phyloP scores from a whole-genome alignment of 2,113 vertebrate species.

The Raja brachyura region DNA sequence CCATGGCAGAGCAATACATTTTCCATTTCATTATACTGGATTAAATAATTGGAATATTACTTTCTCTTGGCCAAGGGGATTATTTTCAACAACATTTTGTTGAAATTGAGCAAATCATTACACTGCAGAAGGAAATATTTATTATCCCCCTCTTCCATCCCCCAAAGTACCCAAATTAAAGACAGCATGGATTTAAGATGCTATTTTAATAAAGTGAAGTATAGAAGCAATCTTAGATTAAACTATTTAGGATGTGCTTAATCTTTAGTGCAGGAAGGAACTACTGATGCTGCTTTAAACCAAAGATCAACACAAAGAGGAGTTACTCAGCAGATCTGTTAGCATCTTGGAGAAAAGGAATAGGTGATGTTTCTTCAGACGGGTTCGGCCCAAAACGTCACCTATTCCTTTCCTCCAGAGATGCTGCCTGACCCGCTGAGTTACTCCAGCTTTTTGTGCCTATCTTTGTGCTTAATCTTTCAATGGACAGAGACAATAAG shows the following conservation, averaged over 20 bases:
- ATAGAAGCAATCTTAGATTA: neutral
- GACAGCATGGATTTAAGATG: neutral
- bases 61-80: neutral
- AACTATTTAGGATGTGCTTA: neutral
- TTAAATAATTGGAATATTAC: neutral
- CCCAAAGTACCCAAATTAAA: neutral
- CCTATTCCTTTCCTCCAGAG: too few relatives aligned
- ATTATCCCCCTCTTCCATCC: too few relatives aligned
- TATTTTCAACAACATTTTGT: neutral
- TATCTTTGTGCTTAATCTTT: neutral
- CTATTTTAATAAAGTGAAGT: neutral
- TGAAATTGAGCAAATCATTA: neutral
- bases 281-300: too few relatives aligned
- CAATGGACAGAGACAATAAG: neutral
- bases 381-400: too few relatives aligned
- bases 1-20: neutral
- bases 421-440: too few relatives aligned
- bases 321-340: too few relatives aligned
- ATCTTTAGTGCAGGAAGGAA: too few relatives aligned
- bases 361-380: too few relatives aligned
- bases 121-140: neutral
- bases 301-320: too few relatives aligned
- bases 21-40: slow-evolving; percentile 12
- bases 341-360: too few relatives aligned
- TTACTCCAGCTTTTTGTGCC: too few relatives aligned